phyloP scores from a whole-genome alignment of 2,797 vertebrate genomes.

The Phrynocephalus forsythii region DNA sequence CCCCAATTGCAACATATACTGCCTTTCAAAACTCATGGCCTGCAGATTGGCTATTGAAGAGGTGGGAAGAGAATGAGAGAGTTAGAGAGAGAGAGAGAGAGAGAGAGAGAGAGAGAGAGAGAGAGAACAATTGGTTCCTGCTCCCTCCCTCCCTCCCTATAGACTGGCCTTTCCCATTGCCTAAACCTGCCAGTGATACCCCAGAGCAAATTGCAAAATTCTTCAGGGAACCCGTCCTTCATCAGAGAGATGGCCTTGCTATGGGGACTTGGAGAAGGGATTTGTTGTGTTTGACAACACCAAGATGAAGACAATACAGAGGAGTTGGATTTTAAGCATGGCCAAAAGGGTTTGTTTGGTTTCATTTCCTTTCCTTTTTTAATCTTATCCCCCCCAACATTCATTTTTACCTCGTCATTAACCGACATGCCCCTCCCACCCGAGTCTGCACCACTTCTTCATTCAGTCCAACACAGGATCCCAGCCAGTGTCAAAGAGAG shows the following conservation, averaged over 20 bases:
- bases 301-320: conserved; percentile 37
- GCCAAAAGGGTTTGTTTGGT: background rate
- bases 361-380: background rate
- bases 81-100: background rate
- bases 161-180: conserved; percentile 44
- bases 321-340: conserved; percentile 47
- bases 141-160: conserved; percentile 33
- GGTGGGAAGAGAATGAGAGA: background rate
- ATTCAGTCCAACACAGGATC: background rate
- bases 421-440: conserved; percentile 13
- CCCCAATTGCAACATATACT: background rate
- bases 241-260: conserved; percentile 62
- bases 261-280: conserved; percentile 52
- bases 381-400: background rate
- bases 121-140: conserved; percentile 26
- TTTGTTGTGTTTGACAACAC: conserved; percentile 55
- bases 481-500: background rate
- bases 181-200: conserved; percentile 43
- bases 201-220: conserved; percentile 49
- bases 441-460: background rate
- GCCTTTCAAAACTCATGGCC: conserved; percentile 30
- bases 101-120: background rate
- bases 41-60: conserved; percentile 47
- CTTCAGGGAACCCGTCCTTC: conserved; percentile 32
- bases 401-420: background rate